Conservation (phyloP, 2,797 vertebrate species). For the Cuniculus paca region DNA sequence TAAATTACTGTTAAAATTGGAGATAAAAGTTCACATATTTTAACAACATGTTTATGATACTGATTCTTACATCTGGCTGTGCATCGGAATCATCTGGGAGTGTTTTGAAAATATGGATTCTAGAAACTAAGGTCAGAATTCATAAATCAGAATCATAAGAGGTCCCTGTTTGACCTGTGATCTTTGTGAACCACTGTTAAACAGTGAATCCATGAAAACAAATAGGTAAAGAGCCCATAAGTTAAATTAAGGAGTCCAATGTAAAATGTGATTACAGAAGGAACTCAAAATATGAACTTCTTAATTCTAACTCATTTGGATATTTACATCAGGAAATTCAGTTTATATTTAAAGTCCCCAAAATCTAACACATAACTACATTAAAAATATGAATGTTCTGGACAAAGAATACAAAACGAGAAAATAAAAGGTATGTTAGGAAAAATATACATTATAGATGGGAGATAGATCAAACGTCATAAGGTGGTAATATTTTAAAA, state of each 20-base stretch:
- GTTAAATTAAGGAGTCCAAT: neutral
- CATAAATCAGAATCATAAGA: neutral
- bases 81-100: neutral
- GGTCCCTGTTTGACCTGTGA: neutral
- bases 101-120: slow-evolving; percentile 4
- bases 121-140: neutral
- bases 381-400: slow-evolving; percentile 37
- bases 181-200: neutral
- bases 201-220: neutral
- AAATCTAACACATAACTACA: neutral
- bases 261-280: slow-evolving; percentile 37
- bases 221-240: neutral
- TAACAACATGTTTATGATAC: slow-evolving; percentile 28
- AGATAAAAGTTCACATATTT: slow-evolving; percentile 76
- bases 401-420: neutral
- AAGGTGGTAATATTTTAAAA: neutral
- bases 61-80: slow-evolving; percentile 52
- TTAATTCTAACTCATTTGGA: slow-evolving; percentile 50
- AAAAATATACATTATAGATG: slow-evolving; percentile 48
- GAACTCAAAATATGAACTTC: slow-evolving; percentile 5
- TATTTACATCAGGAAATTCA: slow-evolving; percentile 27
- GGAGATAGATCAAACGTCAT: neutral
- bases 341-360: slow-evolving; percentile 35
- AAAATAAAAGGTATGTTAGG: slow-evolving; percentile 45
- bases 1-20: slow-evolving; percentile 93